phyloP scores from a whole-genome alignment of 2,797 vertebrate species.

The Lemur catta region DNA sequence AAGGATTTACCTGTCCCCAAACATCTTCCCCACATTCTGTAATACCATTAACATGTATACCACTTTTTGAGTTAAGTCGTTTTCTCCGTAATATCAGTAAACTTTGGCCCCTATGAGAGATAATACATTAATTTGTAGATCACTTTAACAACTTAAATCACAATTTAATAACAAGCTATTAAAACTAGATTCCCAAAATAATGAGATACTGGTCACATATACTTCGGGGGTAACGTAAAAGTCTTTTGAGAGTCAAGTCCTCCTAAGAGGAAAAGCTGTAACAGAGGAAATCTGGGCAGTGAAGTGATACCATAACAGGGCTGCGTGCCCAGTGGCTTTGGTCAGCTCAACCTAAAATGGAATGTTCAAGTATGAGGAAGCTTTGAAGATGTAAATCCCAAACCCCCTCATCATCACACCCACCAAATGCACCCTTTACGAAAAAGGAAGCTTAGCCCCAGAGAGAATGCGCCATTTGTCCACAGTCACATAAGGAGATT shows the following conservation, averaged over 20 bases:
- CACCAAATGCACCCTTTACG: background rate
- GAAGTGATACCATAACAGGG: background rate
- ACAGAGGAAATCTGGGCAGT: background rate
- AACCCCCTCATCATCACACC: background rate
- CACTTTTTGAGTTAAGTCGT: background rate
- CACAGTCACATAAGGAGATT: background rate
- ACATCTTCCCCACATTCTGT: background rate
- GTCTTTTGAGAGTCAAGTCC: background rate
- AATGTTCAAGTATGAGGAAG: background rate
- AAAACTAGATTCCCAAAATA: slow-evolving; percentile 15
- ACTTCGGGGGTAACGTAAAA: background rate
- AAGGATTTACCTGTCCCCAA: background rate
- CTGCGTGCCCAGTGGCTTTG: background rate
- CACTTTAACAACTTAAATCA: background rate
- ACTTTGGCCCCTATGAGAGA: background rate
- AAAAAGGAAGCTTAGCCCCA: background rate
- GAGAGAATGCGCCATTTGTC: background rate
- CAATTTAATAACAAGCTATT: background rate
- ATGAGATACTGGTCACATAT: background rate
- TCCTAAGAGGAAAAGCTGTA: background rate
- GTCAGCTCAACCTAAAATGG: background rate
- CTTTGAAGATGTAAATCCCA: background rate
- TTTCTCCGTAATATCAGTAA: background rate
- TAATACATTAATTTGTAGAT: background rate
- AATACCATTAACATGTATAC: background rate